These are phyloP conservation scores for Drosophila robusta DNA, from an alignment of 2,888 invertebrate genomes.

Conservation along the genomic window DNA sequence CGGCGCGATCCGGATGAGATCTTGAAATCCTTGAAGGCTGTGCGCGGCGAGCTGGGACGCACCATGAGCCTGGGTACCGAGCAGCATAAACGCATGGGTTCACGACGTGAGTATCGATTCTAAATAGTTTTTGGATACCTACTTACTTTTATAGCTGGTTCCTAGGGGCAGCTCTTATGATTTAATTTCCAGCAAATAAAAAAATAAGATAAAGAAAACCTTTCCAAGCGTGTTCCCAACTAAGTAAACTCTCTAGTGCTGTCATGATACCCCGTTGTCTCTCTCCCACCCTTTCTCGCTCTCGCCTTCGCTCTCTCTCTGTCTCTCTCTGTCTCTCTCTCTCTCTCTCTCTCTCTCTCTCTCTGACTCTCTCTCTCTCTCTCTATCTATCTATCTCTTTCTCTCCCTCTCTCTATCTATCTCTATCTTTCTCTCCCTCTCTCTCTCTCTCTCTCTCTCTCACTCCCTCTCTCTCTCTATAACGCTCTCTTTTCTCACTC, in stretches of 20 bases:
- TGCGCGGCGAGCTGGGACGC: conserved; percentile 92
- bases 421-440: conserved; percentile 9
- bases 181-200: conserved; percentile 11
- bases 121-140: background rate
- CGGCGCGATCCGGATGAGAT: conserved; percentile 94
- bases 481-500: conserved; percentile 9
- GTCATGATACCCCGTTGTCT: conserved; percentile 2
- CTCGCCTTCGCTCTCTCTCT: conserved; percentile 19
- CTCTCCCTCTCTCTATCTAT: conserved; percentile 22
- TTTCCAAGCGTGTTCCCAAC: conserved; percentile 4
- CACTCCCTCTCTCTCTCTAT: conserved; percentile 14
- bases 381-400: conserved; percentile 19
- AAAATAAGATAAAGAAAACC: background rate
- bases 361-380: conserved; percentile 14
- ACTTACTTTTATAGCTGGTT: conserved; percentile 24
- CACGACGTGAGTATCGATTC: conserved; percentile 89
- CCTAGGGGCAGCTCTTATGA: conserved; percentile 7
- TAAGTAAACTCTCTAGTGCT: conserved; percentile 14
- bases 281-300: conserved; percentile 13
- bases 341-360: conserved; percentile 23
- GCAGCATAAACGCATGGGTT: conserved; percentile 86
- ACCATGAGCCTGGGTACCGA: conserved; percentile 92
- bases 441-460: conserved; percentile 26
- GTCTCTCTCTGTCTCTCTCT: conserved; percentile 11
- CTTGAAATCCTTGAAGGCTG: conserved; percentile 91